phyloP scores from a whole-genome alignment of 2,797 vertebrate genomes.

The Menidia menidia region DNA sequence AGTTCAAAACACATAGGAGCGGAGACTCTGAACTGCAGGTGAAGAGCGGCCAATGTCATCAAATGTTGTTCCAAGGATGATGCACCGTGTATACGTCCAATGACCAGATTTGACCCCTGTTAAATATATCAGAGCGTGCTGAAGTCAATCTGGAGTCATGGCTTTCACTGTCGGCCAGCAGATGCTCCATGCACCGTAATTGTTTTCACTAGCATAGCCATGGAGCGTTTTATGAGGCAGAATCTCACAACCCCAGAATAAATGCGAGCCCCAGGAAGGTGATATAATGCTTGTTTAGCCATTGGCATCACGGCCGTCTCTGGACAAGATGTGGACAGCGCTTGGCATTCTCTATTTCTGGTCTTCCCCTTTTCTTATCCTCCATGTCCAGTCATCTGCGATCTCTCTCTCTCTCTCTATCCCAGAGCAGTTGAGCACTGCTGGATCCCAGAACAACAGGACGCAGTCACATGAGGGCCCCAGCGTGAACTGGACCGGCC shows the following conservation, averaged over 20 bases:
- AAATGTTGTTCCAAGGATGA: conserved; percentile 36
- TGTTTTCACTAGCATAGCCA: conserved; percentile 33
- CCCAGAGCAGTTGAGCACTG: conserved; percentile 52
- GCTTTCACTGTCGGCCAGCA: conserved; percentile 29
- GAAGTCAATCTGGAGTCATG: conserved; percentile 24
- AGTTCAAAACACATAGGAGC: conserved; percentile 37
- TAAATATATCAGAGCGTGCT: conserved; percentile 11
- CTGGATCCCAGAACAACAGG: conserved; percentile 74
- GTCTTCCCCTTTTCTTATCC: conserved; percentile 3
- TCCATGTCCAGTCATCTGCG: conserved; percentile 32
- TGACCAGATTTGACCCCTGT: conserved; percentile 18
- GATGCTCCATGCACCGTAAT: conserved; percentile 33
- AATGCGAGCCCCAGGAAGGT: conserved; percentile 51
- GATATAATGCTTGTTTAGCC: conserved; percentile 64
- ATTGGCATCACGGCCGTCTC: conserved; percentile 44
- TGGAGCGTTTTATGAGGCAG: conserved; percentile 56
- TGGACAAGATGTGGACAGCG: conserved; percentile 42
- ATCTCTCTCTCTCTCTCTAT: conserved; percentile 28
- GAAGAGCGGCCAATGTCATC: conserved; percentile 24
- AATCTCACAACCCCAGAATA: conserved; percentile 55
- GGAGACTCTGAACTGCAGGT: conserved; percentile 28
- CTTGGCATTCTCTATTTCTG: conserved; percentile 21
- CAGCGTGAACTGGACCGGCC: conserved; percentile 64
- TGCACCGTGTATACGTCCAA: conserved; percentile 4
- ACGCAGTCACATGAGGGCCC: conserved; percentile 67